Base-by-base conservation (phyloP, 2,113 vertebrate genomes). In the Pardalotus punctatus region DNA sequence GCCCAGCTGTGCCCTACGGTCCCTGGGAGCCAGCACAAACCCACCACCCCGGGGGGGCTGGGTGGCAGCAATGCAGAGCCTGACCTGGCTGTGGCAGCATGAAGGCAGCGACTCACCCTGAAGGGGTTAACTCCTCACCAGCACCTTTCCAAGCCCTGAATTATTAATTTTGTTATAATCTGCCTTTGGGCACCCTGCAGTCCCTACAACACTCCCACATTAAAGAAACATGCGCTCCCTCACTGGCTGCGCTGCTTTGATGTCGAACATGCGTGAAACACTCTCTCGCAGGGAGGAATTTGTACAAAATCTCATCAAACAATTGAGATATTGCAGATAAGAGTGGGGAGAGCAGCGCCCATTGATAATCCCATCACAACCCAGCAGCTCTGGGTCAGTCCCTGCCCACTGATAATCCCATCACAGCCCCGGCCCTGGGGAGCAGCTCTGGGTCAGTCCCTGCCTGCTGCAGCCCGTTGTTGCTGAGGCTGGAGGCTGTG, bases 141-240 rank as follows among this genome's bases (percentile, higher is more conserved):
- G 83, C 78, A 92, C 91, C 79, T 95, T 82, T 65, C 72, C 8
- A 7, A 77, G 38, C 28, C 72, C 87, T 95, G 96, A 97, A 97
- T 97, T 94, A 97, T 96, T 96, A 94, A 97, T 96, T 90, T 81
- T 56, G 38, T 78, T 73, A 76, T 94, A 95, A 96, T 94, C 93
- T 95, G 88, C 95, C 95, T 92, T 77, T 88, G 95, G 92, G 95
- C 91, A 86, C 88, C 97, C 85, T 5, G 23, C 47, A 2, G 95
- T 88, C 93, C 81, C 73, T 65, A 91, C 94, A 96, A 80, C 73
- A 16, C 93, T 89, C 86, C 79, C 95, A 88, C 94, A 96, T 96
- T 93, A 95, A 95, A 95, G 94, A 90, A 92, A 79, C 94, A 94
- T 60, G 38, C 1, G 4, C 70, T 88, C 86, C 80, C 78, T 96